Evolutionary conservation across 1,140 invertebrate species (phyloP), one percentile per base, ranked within the genome.

Genomic region (Drosophila lini): DNA sequence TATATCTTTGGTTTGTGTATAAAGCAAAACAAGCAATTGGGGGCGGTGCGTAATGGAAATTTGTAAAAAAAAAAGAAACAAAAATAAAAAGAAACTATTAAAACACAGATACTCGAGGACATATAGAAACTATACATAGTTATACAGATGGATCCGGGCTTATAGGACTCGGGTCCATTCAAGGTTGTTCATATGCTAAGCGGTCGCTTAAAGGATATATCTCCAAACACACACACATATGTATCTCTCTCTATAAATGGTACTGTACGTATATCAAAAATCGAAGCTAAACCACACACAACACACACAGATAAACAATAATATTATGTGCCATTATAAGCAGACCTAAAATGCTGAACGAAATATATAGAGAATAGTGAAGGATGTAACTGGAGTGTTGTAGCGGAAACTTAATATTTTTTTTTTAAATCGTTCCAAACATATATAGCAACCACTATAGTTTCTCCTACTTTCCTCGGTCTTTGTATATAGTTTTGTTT

Each of bases 311-410:
- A 74, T 61, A 79, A 88, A 91, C 88, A 91, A 91, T 91, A 91
- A 91, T 84, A 81, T 80, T 75, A 88, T 91, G 88, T 91, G 88
- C 88, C 88, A 91, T 91, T 91, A 91, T 79, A 70, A 91, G 78
- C 75, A 77, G 60, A 83, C 47, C 62, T 62, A 64, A 68, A 65
- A 68, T 60, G 42, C 36, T 48, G 73, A 70, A 75, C 9, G 40
- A 32, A 63, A 53, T 41, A 44, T 44, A 32, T 55, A 57, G 38
- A 31, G 38, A 74, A 62, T 45, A 73, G 34, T 34, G 11, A 7
- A 70, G 25, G 4, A 50, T 3, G 3, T 31, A 41, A 52, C 11
- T 22, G n/a, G 55, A 70, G 47, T 70, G 50, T 69, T 69, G 48
- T 55, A 68, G 40, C 52, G 4, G 40, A 56, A 22, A n/a, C 15